A percentile compares a stretch with the other conserved stretches of the same genome.
phyloP scores from a whole-genome alignment of 1,140 invertebrate species.

The Tenebrio molitor region DNA sequence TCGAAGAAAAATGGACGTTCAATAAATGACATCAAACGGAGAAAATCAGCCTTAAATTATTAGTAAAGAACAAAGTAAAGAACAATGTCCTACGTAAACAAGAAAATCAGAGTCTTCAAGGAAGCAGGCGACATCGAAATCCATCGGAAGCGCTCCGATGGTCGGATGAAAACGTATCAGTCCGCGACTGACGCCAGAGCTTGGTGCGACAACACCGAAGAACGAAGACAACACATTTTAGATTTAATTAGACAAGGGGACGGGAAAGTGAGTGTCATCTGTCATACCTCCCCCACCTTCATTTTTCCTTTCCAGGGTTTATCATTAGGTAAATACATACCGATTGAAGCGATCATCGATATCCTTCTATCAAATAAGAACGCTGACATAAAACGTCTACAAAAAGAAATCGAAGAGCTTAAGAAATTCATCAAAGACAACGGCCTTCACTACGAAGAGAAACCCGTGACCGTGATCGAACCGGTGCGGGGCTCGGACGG shows the following conservation, averaged over 20 bases:
- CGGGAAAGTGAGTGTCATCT: constrained; percentile 1
- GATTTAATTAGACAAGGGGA: constrained; percentile 53
- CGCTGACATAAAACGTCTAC: constrained; percentile 66
- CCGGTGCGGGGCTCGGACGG: not conserved
- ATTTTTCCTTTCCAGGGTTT: constrained; percentile 47
- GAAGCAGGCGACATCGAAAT: constrained; percentile 48
- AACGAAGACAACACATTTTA: constrained; percentile 61
- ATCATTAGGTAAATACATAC: constrained; percentile 56
- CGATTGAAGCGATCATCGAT: constrained; percentile 68
- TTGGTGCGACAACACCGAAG: constrained; percentile 59
- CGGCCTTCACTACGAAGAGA: constrained; percentile 17
- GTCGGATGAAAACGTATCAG: constrained; percentile 59
- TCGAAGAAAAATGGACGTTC: constrained; percentile 26
- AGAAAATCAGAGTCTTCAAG: constrained; percentile 56
- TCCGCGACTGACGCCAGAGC: constrained; percentile 61
- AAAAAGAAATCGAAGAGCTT: constrained; percentile 65
- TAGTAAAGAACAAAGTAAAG: constrained; percentile 1
- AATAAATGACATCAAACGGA: constrained; percentile 2
- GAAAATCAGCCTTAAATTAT: constrained; percentile 26
- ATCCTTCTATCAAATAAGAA: constrained; percentile 68
- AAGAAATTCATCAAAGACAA: constrained; percentile 41
- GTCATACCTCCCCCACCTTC: not conserved
- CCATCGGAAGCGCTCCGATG: constrained; percentile 57
- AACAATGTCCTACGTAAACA: constrained; percentile 59
- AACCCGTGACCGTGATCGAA: not conserved